Percentiles rank a stretch among this genome's conserved stretches.
phyloP scores from a whole-genome alignment of 2,113 vertebrate species.

The Dolichallabes microphthalmus region DNA sequence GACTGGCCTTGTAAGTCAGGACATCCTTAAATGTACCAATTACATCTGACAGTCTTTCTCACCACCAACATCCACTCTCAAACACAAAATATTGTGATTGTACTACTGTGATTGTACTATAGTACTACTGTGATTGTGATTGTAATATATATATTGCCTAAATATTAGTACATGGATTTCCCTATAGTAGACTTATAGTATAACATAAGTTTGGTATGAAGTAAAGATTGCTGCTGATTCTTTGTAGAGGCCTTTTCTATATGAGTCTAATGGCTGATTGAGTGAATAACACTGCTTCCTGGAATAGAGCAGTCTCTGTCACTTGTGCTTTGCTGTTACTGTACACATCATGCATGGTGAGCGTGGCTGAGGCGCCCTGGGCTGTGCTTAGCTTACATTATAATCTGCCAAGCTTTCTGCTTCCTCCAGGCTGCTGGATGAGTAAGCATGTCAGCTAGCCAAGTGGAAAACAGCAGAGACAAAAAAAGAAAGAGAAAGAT shows the following conservation, averaged over 20 bases:
- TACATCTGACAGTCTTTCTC: not conserved
- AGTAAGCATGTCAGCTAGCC: slow-evolving; percentile 51
- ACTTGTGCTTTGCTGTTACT: slow-evolving; percentile 49
- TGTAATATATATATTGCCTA: not conserved
- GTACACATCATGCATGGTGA: slow-evolving; percentile 41
- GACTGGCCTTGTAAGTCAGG: slow-evolving; percentile 21
- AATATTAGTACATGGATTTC: not conserved
- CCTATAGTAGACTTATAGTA: not conserved
- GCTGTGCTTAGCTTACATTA: slow-evolving; percentile 53
- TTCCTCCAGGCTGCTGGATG: slow-evolving; percentile 41
- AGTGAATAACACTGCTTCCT: slow-evolving; percentile 49
- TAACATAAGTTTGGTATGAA: not conserved
- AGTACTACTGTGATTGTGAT: too few relatives aligned
- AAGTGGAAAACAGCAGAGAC: slow-evolving; percentile 37
- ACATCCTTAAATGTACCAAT: not conserved
- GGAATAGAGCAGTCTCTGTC: slow-evolving; percentile 56
- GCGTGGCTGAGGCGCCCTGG: slow-evolving; percentile 24
- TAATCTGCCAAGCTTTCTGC: slow-evolving; percentile 46
- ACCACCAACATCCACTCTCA: not conserved
- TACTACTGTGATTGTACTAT: too few relatives aligned
- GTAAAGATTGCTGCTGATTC: not conserved
- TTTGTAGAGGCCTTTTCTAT: slow-evolving; percentile 1
- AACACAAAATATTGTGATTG: not conserved
- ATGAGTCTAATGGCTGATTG: slow-evolving; percentile 39
- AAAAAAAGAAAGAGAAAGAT: slow-evolving; percentile 31